Percentiles rank a stretch among this genome's conserved stretches.
These are phyloP conservation scores for Psylliodes chrysocephalus DNA, from an alignment of 2,888 invertebrate genomes.

Conservation along the genomic window DNA sequence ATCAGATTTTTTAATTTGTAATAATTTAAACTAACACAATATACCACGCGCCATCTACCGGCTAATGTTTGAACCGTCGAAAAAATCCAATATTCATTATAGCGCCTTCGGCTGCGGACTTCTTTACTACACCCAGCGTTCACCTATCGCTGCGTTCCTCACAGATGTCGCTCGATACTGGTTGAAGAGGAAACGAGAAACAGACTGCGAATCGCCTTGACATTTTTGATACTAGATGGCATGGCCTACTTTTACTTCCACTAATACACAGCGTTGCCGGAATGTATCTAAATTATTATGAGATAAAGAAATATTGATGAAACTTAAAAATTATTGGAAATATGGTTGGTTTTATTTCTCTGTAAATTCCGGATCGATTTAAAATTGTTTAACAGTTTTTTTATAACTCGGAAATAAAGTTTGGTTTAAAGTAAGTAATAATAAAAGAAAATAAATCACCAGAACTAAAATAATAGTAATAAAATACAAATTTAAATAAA, in stretches of 20 bases:
- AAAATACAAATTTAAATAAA: too few relatives aligned
- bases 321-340: too few relatives aligned
- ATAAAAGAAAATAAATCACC: too few relatives aligned
- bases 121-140: background rate
- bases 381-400: too few relatives aligned
- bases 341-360: too few relatives aligned
- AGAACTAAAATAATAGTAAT: too few relatives aligned
- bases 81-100: background rate
- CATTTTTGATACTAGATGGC: conserved; percentile 51
- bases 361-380: too few relatives aligned
- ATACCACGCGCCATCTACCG: background rate
- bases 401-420: too few relatives aligned
- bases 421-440: too few relatives aligned
- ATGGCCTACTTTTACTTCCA: conserved; percentile 42
- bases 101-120: background rate
- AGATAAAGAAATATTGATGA: too few relatives aligned
- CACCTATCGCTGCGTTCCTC: background rate
- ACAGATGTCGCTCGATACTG: background rate
- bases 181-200: background rate
- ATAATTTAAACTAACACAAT: too few relatives aligned
- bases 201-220: conserved; percentile 36
- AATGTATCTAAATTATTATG: background rate
- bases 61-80: background rate
- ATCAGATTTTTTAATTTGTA: too few relatives aligned
- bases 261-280: conserved; percentile 14